Conservation (phyloP, 2,888 invertebrate species). For the Diogma glabrata region DNA sequence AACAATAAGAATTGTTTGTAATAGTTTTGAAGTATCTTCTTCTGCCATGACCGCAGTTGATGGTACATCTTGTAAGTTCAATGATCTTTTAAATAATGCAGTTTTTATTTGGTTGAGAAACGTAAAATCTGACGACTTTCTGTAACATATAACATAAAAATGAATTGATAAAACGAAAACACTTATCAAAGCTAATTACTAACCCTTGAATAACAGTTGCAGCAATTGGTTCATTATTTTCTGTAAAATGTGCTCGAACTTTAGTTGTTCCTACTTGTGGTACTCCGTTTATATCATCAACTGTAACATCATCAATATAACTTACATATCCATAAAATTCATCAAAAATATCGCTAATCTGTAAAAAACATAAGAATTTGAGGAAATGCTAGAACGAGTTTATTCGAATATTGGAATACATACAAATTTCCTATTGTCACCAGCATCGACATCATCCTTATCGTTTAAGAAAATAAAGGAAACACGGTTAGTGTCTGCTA, state of each 20-base stretch:
- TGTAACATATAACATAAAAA: conserved; percentile 21
- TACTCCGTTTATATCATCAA: conserved; percentile 33
- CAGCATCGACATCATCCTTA: conserved; percentile 31
- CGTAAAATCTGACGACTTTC: conserved; percentile 38
- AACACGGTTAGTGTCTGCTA: conserved; percentile 44
- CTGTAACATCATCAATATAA: conserved; percentile 44
- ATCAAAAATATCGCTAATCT: conserved; percentile 32
- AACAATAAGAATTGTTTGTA: conserved; percentile 42
- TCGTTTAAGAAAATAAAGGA: conserved; percentile 44
- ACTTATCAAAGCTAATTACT: conserved; percentile 7
- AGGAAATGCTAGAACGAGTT: not conserved
- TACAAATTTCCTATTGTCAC: not conserved
- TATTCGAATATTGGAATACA: not conserved
- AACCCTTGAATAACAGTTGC: conserved; percentile 41
- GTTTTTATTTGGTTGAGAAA: conserved; percentile 37
- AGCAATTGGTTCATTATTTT: conserved; percentile 40
- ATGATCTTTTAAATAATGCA: conserved; percentile 29
- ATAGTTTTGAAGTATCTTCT: conserved; percentile 33
- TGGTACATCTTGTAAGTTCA: conserved; percentile 40
- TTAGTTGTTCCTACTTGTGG: conserved; percentile 36
- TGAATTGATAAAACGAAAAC: not conserved
- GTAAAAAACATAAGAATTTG: not conserved
- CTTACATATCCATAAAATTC: conserved; percentile 42
- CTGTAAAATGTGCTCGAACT: conserved; percentile 47
- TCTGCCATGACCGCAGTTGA: conserved; percentile 28